Evolutionary conservation across 2,797 vertebrate genomes (phyloP).

Genomic region (Cyprinodon diabolis): DNA sequence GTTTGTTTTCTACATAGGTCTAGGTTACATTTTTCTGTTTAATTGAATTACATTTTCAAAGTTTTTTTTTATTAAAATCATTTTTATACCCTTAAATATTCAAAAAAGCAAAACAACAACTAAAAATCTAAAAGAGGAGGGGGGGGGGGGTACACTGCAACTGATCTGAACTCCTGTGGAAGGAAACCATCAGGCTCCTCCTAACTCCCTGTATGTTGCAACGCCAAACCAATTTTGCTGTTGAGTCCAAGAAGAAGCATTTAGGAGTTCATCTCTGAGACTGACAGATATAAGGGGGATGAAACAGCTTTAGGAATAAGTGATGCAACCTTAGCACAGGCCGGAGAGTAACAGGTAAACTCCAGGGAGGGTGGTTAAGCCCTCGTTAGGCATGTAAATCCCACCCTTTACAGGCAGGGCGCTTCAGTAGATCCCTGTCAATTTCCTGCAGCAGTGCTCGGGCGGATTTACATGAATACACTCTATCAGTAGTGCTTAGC

Average conservation of each 20-base stretch:
- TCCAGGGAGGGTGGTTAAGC: constrained; percentile 83
- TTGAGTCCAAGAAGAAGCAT: constrained; percentile 6
- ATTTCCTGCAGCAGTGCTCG: constrained; percentile 81
- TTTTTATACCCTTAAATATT: not conserved
- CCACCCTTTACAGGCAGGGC: constrained; percentile 85
- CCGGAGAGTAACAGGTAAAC: constrained; percentile 83
- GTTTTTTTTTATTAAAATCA: not conserved
- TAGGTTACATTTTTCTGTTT: too few relatives aligned
- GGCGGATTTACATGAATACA: constrained; percentile 86
- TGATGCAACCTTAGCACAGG: constrained; percentile 72
- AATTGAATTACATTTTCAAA: not conserved
- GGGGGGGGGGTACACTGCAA: not conserved
- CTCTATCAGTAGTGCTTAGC: constrained; percentile 79
- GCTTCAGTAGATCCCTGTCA: constrained; percentile 87
- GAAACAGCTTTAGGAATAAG: constrained; percentile 79
- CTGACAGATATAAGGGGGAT: constrained; percentile 81
- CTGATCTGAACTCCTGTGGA: constrained; percentile 31
- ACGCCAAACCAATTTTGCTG: constrained; percentile 38
- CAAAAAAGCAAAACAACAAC: not conserved
- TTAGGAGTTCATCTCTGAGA: constrained; percentile 75
- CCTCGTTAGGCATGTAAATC: constrained; percentile 89
- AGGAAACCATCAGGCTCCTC: constrained; percentile 43
- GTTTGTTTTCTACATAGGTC: not conserved
- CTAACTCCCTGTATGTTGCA: constrained; percentile 13
- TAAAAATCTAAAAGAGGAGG: not conserved